Evolutionary conservation across 53 echinoderm and acorn worm species (phyloP).

Genomic region (Glandiceps talaboti): DNA sequence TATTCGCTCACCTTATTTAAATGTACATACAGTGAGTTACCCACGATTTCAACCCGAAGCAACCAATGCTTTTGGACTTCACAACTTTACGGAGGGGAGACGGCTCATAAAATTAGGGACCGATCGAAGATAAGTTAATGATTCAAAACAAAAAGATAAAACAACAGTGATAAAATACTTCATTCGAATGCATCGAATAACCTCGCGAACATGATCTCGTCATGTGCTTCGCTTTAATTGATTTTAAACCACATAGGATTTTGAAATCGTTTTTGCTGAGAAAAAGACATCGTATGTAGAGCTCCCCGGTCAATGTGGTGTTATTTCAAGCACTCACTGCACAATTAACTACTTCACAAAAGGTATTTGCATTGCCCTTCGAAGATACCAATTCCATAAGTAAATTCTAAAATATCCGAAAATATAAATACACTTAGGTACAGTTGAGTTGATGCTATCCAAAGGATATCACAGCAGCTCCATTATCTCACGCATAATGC

Average conservation of each 20-base stretch:
- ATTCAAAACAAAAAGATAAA: too few species aligned
- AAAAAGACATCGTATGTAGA: too few species aligned
- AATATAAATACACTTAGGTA: not conserved
- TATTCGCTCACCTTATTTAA: not conserved
- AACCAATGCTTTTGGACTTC: not conserved
- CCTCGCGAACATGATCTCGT: too few species aligned
- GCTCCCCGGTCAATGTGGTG: too few species aligned
- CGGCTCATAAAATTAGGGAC: not conserved
- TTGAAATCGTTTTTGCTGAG: too few species aligned
- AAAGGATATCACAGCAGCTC: not conserved
- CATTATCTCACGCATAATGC: not conserved
- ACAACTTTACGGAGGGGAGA: not conserved
- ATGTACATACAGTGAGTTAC: not conserved
- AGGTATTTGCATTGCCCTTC: not conserved
- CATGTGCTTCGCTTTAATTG: too few species aligned
- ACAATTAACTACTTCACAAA: too few species aligned
- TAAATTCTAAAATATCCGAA: not conserved
- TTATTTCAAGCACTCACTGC: too few species aligned
- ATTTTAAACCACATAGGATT: too few species aligned
- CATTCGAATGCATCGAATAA: too few species aligned
- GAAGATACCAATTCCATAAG: not conserved
- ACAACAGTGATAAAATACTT: too few species aligned
- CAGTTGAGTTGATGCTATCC: not conserved
- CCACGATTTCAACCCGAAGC: not conserved
- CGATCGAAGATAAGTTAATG: not conserved